These are phyloP conservation scores for Chunga burmeisteri DNA, from an alignment of 2,113 vertebrate species.

Conservation along the genomic window DNA sequence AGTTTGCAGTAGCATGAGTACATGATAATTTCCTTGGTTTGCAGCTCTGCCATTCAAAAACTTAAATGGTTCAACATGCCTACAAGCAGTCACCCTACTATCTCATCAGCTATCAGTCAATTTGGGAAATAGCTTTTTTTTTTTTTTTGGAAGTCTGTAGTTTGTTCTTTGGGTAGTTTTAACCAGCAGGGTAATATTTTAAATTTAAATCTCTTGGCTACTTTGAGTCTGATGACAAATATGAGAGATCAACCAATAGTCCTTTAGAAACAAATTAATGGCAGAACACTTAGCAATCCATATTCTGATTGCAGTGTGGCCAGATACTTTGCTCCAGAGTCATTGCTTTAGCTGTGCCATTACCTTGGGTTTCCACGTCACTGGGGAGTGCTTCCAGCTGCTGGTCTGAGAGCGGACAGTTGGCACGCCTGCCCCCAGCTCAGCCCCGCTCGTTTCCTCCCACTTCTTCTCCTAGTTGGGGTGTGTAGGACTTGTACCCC, in stretches of 20 bases:
- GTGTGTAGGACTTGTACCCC: not conserved
- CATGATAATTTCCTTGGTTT: not conserved
- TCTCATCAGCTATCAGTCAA: not conserved
- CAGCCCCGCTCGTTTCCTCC: not conserved
- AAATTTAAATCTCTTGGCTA: not conserved
- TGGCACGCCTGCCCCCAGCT: fast-evolving
- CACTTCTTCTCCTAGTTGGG: not conserved
- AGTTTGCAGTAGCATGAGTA: not conserved
- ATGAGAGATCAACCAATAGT: not conserved
- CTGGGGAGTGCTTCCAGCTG: not conserved
- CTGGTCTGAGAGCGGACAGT: fast-evolving
- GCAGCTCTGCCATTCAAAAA: slow-evolving; percentile 2
- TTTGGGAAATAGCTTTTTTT: not conserved
- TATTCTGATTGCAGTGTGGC: not conserved
- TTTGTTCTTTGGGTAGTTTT: not conserved
- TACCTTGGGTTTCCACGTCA: not conserved
- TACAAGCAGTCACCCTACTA: not conserved
- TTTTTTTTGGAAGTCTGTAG: not conserved
- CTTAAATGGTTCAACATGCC: not conserved
- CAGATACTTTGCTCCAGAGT: not conserved
- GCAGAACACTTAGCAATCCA: no score
- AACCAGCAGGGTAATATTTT: not conserved
- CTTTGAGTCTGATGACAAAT: not conserved
- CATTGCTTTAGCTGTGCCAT: not conserved
- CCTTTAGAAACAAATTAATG: not conserved